Conservation (phyloP, 2,888 invertebrate genomes). For the Lasioglossum morio region DNA sequence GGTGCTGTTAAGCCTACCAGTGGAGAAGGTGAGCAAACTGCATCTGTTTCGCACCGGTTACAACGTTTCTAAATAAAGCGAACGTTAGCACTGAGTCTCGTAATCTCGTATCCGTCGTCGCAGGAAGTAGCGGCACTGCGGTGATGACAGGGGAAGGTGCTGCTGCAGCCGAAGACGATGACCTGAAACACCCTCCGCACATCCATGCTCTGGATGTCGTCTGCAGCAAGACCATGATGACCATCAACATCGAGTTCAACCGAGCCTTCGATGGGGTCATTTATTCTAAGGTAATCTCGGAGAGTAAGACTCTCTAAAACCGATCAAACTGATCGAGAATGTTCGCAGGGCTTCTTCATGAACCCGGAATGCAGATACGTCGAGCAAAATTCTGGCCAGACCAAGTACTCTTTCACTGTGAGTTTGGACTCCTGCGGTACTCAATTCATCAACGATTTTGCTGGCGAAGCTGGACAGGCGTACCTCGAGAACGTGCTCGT, state of each 20-base stretch:
- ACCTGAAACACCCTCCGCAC: conserved; percentile 90
- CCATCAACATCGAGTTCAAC: conserved; percentile 92
- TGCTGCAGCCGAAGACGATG: conserved; percentile 79
- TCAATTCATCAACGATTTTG: conserved; percentile 91
- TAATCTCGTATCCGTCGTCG: background rate
- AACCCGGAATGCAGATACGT: conserved; percentile 91
- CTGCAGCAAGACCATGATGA: conserved; percentile 94
- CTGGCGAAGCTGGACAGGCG: conserved; percentile 90
- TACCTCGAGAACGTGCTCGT: conserved; percentile 92
- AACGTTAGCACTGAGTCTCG: background rate
- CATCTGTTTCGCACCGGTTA: background rate
- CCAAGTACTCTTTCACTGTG: conserved; percentile 90
- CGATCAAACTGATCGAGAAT: background rate
- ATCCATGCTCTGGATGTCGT: conserved; percentile 91
- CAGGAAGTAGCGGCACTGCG: background rate
- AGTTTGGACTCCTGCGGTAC: conserved; percentile 92
- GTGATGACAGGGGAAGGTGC: background rate
- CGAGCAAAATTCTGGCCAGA: conserved; percentile 89
- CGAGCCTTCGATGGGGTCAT: conserved; percentile 91
- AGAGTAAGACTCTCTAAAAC: background rate
- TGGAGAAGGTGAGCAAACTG: conserved; percentile 8
- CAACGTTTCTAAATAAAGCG: no score
- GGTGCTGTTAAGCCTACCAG: conserved; percentile 66
- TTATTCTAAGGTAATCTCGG: conserved; percentile 88
- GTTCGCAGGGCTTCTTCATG: conserved; percentile 87